Conservation (phyloP, 2,888 invertebrate species). For the Drosophila atripex region DNA sequence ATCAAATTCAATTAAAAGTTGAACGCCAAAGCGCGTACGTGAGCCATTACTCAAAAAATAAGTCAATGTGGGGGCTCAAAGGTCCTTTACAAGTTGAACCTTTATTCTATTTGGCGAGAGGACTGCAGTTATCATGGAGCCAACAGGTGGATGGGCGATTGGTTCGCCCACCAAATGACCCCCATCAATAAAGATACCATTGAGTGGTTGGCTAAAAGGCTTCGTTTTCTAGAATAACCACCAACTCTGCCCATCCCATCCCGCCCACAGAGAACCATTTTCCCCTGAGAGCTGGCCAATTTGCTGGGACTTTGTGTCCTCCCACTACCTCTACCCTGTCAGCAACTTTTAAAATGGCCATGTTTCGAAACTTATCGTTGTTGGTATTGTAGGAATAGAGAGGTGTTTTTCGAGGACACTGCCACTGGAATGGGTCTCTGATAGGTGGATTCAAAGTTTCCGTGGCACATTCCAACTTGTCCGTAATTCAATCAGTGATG, state of each 20-base stretch:
- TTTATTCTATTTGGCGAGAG: conserved; percentile 26
- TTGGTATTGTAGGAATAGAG: neutral
- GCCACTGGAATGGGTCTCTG: neutral
- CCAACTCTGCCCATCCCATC: neutral
- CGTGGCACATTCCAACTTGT: conserved; percentile 46
- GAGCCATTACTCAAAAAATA: conserved; percentile 62
- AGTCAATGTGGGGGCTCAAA: conserved; percentile 1
- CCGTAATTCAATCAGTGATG: conserved; percentile 75
- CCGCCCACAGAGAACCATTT: conserved; percentile 18
- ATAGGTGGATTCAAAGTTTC: conserved; percentile 48
- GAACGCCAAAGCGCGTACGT: conserved; percentile 64
- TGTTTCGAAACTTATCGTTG: conserved; percentile 55
- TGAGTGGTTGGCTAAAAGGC: conserved; percentile 41
- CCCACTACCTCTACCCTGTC: conserved; percentile 43
- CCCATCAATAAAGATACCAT: conserved; percentile 67
- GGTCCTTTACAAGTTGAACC: conserved; percentile 40
- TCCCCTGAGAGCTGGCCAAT: conserved; percentile 55
- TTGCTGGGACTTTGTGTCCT: conserved; percentile 45
- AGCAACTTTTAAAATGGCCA: conserved; percentile 63
- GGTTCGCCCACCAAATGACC: conserved; percentile 34
- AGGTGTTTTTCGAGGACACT: neutral
- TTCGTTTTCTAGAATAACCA: neutral
- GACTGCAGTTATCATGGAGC: conserved; percentile 23
- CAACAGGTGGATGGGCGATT: conserved; percentile 58
- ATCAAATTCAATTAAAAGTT: conserved; percentile 79